A percentile compares a stretch with the other conserved stretches of the same genome.
Evolutionary conservation across 2,113 vertebrate genomes (phyloP).

Genomic region (Cyprinus carpio): DNA sequence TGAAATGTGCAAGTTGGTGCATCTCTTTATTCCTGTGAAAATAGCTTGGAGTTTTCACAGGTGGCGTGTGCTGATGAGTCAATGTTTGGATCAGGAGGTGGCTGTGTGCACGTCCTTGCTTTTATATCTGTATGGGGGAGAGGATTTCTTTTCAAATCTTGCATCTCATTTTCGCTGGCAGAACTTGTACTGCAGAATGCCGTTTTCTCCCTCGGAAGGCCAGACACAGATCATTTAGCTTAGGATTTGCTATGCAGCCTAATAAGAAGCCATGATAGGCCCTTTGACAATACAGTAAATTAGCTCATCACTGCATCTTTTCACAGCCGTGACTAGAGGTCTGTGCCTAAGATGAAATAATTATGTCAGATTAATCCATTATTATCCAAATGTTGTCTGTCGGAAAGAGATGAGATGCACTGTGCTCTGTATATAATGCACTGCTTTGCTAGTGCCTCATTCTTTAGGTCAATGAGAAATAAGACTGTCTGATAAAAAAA

Average conservation of each 20-base stretch:
- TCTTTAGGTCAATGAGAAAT: background rate
- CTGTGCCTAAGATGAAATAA: constrained; percentile 36
- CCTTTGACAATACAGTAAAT: constrained; percentile 44
- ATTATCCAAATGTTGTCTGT: constrained; percentile 28
- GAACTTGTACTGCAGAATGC: constrained; percentile 25
- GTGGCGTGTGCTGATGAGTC: constrained; percentile 29
- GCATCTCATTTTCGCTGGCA: constrained; percentile 24
- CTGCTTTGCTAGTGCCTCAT: background rate
- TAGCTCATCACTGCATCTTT: constrained; percentile 41
- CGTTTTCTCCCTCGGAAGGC: constrained; percentile 5
- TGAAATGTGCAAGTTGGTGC: background rate
- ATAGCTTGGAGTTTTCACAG: constrained; percentile 27
- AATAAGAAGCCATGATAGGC: constrained; percentile 43
- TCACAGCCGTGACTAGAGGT: constrained; percentile 24
- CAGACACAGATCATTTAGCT: constrained; percentile 44
- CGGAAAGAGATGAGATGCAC: background rate
- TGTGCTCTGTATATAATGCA: background rate
- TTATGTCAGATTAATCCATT: constrained; percentile 46
- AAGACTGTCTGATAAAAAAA: background rate
- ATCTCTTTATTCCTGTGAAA: constrained; percentile 30
- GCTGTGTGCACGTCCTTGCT: background rate
- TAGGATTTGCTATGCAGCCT: constrained; percentile 36
- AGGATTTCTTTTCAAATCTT: constrained; percentile 30
- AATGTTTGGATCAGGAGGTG: constrained; percentile 9
- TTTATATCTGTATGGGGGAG: constrained; percentile 22